Conservation (phyloP, 2,888 invertebrate species). For the Gasteruption jaculator region DNA sequence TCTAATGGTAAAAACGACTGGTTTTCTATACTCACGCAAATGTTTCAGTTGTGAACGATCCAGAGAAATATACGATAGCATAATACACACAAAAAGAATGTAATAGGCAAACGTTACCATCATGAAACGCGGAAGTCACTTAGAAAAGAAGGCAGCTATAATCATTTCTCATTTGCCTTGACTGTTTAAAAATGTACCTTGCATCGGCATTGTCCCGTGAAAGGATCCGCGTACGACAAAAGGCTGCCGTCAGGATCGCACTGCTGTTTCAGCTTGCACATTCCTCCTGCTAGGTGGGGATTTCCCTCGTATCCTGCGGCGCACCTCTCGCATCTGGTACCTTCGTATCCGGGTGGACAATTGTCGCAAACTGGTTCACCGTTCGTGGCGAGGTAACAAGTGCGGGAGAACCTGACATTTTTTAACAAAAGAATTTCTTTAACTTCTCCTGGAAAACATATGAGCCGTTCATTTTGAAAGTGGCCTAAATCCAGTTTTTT, state of each 20-base stretch:
- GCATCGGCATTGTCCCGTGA: conserved; percentile 63
- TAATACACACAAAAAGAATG: too few relatives aligned
- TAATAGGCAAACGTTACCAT: too few relatives aligned
- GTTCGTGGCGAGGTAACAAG: conserved; percentile 71
- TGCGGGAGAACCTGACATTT: conserved; percentile 66
- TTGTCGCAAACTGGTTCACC: conserved; percentile 71
- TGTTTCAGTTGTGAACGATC: too few relatives aligned
- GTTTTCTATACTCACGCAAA: too few relatives aligned
- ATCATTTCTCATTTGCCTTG: conserved; percentile 7
- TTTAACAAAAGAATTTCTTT: not conserved
- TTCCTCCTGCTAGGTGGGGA: conserved; percentile 71
- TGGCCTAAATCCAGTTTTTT: not conserved
- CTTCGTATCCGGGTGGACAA: conserved; percentile 75
- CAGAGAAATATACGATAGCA: too few relatives aligned
- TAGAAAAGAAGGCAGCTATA: conserved; percentile 16
- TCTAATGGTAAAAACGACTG: too few relatives aligned
- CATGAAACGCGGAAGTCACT: too few relatives aligned
- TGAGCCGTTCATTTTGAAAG: too few relatives aligned
- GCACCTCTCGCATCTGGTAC: conserved; percentile 74
- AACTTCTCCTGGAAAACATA: too few relatives aligned
- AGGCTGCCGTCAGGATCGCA: conserved; percentile 74
- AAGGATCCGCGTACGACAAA: conserved; percentile 52
- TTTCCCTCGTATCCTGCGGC: conserved; percentile 77
- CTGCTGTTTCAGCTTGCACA: conserved; percentile 60
- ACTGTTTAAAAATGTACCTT: conserved; percentile 65